A percentile compares a stretch with the other conserved stretches of the same genome.
Conservation (phyloP, 1,140 invertebrate genomes). For the Musca domestica region DNA sequence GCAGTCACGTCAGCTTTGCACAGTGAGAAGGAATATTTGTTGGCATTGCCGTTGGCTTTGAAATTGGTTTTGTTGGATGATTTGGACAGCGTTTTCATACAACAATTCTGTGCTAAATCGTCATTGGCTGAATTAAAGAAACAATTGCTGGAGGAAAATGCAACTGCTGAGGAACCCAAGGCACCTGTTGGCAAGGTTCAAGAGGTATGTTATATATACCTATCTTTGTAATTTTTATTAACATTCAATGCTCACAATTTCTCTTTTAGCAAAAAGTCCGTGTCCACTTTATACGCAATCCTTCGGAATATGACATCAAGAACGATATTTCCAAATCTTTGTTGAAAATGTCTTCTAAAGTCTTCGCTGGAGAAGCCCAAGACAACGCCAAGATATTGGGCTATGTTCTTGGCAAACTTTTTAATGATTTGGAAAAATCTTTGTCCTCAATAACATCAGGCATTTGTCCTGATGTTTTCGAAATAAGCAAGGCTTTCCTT, state of each 20-base stretch:
- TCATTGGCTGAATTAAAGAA: conserved; percentile 71
- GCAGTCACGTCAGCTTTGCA: conserved; percentile 81
- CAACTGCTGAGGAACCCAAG: conserved; percentile 29
- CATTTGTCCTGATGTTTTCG: background rate
- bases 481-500: background rate
- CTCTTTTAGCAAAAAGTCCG: conserved; percentile 51
- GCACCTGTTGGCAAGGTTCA: conserved; percentile 31
- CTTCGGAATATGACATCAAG: conserved; percentile 11
- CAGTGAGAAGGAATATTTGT: conserved; percentile 64
- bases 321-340: conserved; percentile 22
- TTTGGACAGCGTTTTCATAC: conserved; percentile 68
- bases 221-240: conserved; percentile 69
- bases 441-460: background rate
- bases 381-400: background rate
- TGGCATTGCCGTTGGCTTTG: conserved; percentile 74
- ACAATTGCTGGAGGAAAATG: conserved; percentile 53
- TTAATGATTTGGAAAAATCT: background rate
- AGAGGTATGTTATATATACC: conserved; percentile 44
- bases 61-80: conserved; percentile 90
- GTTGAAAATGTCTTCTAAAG: background rate
- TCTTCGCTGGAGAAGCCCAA: background rate
- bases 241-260: conserved; percentile 68
- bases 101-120: conserved; percentile 69
- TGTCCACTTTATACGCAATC: conserved; percentile 16
- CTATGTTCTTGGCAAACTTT: background rate